Evolutionary conservation across 2,797 vertebrate species (phyloP).

Genomic region (Buceros bicornis): DNA sequence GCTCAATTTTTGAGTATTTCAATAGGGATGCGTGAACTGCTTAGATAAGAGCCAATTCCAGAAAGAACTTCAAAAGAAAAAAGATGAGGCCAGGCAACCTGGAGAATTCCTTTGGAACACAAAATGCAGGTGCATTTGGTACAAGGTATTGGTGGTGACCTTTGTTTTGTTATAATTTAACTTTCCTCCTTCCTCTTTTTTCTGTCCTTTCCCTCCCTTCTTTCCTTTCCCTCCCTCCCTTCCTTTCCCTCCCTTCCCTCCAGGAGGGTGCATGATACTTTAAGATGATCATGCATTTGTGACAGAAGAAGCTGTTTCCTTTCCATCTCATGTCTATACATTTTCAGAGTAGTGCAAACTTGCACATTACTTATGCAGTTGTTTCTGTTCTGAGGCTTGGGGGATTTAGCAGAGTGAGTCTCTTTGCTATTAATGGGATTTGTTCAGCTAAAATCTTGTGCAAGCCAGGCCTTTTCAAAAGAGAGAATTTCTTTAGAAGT

Average conservation of each 20-base stretch:
- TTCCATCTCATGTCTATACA: fast-evolving
- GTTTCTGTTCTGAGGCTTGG: neutral
- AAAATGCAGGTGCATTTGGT: constrained; percentile 15
- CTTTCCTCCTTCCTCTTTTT: neutral
- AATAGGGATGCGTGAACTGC: constrained; percentile 39
- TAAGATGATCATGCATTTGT: neutral
- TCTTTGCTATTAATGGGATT: constrained; percentile 13
- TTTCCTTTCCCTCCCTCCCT: neutral
- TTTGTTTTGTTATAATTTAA: constrained; percentile 15
- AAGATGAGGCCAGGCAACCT: neutral
- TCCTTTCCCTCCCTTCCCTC: neutral
- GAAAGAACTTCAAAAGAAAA: constrained; percentile 64
- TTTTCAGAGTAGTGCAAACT: neutral
- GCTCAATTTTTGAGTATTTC: constrained; percentile 68
- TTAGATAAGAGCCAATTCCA: constrained; percentile 55
- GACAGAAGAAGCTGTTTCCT: neutral
- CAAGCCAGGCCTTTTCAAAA: constrained; percentile 45
- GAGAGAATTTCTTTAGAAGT: constrained; percentile 44
- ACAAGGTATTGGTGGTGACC: neutral
- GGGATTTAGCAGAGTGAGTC: neutral
- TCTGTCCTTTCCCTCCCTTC: neutral
- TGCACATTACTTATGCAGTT: neutral
- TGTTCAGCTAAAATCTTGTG: constrained; percentile 33
- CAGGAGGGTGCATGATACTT: neutral
- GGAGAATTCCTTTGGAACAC: constrained; percentile 56